Conservation (phyloP, 1,140 invertebrate genomes). For the Ceratosolen fusciceps region DNA sequence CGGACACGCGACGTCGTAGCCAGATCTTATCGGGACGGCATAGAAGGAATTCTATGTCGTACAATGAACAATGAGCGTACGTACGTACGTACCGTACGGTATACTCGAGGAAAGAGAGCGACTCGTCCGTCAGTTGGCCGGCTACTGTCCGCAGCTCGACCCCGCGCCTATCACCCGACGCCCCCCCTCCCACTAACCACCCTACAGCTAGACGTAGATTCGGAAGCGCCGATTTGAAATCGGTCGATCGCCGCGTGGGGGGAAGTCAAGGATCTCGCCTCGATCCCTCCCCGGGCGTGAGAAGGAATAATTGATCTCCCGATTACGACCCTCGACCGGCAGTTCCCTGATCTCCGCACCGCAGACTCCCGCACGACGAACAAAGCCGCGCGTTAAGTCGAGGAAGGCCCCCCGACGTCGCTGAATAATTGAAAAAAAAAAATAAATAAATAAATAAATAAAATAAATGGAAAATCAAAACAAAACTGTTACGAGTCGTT, state of each 20-base stretch:
- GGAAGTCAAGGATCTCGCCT: background rate
- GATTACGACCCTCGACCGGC: too few relatives aligned
- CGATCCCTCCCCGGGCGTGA: background rate
- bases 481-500: too few relatives aligned
- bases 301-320: background rate
- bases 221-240: slow-evolving; percentile 23
- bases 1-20: slow-evolving; percentile 67
- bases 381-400: too few relatives aligned
- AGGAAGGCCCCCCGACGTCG: too few relatives aligned
- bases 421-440: too few relatives aligned
- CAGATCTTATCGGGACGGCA: slow-evolving; percentile 65
- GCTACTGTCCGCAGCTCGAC: slow-evolving; percentile 51
- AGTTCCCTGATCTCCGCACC: too few relatives aligned
- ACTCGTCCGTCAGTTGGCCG: slow-evolving; percentile 45
- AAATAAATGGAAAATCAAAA: too few relatives aligned
- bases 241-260: slow-evolving; percentile 5
- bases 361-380: too few relatives aligned
- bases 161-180: background rate
- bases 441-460: too few relatives aligned
- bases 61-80: slow-evolving; percentile 63
- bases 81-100: slow-evolving; percentile 28
- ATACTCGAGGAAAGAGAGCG: too few relatives aligned
- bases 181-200: background rate
- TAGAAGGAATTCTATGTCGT: slow-evolving; percentile 70
- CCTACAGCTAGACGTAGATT: too few relatives aligned